These are phyloP conservation scores for Muscicapa adusta DNA, from an alignment of 2,113 vertebrate species.

Conservation along the genomic window DNA sequence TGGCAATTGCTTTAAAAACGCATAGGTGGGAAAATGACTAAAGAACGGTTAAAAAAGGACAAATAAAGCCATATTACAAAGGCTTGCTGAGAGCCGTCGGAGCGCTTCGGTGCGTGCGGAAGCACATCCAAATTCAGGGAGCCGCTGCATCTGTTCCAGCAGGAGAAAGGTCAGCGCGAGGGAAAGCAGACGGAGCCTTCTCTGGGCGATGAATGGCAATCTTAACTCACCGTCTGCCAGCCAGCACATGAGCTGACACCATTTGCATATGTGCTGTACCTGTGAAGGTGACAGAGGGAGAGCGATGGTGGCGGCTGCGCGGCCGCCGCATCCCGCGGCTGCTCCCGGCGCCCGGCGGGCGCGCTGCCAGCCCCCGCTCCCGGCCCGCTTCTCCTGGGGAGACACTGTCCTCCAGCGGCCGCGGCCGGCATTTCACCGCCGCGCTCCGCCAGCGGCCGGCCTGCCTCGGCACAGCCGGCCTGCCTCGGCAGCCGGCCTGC, in stretches of 20 bases:
- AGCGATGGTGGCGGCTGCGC: neutral
- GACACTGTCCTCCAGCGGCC: slow-evolving; percentile 68
- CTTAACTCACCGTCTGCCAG: slow-evolving; percentile 26
- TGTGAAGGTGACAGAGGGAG: slow-evolving; percentile 56
- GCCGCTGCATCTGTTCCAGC: neutral
- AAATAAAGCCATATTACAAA: neutral
- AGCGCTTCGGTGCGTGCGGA: neutral
- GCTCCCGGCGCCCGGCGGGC: neutral
- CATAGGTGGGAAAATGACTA: neutral
- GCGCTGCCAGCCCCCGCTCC: neutral
- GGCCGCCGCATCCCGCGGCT: neutral
- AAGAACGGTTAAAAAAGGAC: neutral
- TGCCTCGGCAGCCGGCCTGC: accelerated
- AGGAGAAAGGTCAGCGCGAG: slow-evolving; percentile 42
- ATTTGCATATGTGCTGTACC: slow-evolving; percentile 45
- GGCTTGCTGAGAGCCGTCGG: neutral
- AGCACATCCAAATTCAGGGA: neutral
- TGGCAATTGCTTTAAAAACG: neutral
- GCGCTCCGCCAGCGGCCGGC: neutral
- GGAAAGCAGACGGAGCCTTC: slow-evolving; percentile 38
- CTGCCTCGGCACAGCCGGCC: neutral
- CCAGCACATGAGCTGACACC: slow-evolving; percentile 39
- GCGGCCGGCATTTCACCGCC: neutral
- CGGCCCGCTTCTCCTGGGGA: neutral
- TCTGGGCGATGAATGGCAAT: slow-evolving; percentile 1